These are phyloP conservation scores for Phaonia tiefii DNA, from an alignment of 2,888 invertebrate species.

Conservation along the genomic window DNA sequence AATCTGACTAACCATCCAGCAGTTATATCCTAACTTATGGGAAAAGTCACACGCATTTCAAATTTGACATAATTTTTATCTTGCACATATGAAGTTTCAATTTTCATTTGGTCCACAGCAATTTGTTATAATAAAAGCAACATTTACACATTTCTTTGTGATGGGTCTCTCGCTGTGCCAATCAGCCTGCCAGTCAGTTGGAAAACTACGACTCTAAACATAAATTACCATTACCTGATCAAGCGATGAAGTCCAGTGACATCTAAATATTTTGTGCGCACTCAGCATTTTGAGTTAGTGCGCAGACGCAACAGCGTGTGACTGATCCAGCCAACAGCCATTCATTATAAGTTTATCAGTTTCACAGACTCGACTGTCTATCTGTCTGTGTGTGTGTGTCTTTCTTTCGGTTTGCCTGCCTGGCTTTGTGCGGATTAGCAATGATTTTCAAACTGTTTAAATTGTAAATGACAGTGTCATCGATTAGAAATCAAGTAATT, in stretches of 20 bases:
- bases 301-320: conserved; percentile 10
- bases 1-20: background rate
- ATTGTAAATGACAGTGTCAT: conserved; percentile 67
- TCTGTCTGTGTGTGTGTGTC: conserved; percentile 39
- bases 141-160: background rate
- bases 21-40: conserved; percentile 20
- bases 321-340: no score
- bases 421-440: conserved; percentile 45
- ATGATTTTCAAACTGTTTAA: conserved; percentile 64
- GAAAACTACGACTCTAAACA: conserved; percentile 33
- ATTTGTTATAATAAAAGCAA: conserved; percentile 1
- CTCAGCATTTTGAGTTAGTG: conserved; percentile 28
- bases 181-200: background rate
- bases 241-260: conserved; percentile 31
- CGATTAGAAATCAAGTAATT: conserved; percentile 67
- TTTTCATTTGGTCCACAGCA: conserved; percentile 19
- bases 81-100: background rate
- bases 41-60: conserved; percentile 13
- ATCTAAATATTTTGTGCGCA: conserved; percentile 27
- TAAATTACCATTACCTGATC: conserved; percentile 55
- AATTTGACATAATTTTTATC: background rate
- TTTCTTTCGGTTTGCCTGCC: no score
- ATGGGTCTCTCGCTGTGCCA: background rate
- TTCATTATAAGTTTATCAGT: conserved; percentile 15
- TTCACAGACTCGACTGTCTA: conserved; percentile 43